These are phyloP conservation scores for Scaptomyza tumidula DNA, from an alignment of 2,888 invertebrate genomes.

Conservation along the genomic window DNA sequence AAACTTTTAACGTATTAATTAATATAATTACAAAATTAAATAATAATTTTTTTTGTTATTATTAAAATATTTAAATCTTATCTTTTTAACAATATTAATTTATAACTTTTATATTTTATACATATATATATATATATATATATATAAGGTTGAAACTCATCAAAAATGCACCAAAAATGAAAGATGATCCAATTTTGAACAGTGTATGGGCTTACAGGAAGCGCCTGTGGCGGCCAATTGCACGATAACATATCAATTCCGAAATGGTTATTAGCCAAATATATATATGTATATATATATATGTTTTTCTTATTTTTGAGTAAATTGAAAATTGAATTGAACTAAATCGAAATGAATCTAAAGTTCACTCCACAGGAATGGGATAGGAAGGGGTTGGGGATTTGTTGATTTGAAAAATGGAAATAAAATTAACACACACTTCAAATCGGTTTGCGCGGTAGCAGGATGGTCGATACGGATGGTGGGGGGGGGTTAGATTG, in stretches of 20 bases:
- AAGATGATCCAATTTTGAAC: not conserved
- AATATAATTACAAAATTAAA: no score
- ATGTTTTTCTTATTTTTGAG: not conserved
- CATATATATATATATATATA: no score
- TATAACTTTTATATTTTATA: no score
- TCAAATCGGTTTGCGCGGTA: conserved; percentile 37
- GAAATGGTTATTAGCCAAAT: conserved; percentile 30
- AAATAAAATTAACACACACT: conserved; percentile 75
- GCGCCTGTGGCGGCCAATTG: conserved; percentile 14
- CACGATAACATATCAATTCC: not conserved
- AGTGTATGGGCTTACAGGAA: conserved; percentile 7
- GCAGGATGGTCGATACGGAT: not conserved
- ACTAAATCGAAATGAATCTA: conserved; percentile 6
- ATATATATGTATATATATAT: no score
- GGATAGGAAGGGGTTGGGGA: no score
- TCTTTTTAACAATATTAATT: no score
- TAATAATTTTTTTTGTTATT: no score
- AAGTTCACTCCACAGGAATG: no score
- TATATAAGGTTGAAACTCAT: no score
- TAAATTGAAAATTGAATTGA: conserved; percentile 17
- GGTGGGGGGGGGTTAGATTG: not conserved
- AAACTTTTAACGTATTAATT: no score
- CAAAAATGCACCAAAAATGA: no score
- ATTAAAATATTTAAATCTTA: no score
- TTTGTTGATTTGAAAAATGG: conserved; percentile 39